Percentiles rank a stretch among this genome's conserved stretches.
Evolutionary conservation across 2,888 invertebrate genomes (phyloP).

Genomic region (Seira musarum): DNA sequence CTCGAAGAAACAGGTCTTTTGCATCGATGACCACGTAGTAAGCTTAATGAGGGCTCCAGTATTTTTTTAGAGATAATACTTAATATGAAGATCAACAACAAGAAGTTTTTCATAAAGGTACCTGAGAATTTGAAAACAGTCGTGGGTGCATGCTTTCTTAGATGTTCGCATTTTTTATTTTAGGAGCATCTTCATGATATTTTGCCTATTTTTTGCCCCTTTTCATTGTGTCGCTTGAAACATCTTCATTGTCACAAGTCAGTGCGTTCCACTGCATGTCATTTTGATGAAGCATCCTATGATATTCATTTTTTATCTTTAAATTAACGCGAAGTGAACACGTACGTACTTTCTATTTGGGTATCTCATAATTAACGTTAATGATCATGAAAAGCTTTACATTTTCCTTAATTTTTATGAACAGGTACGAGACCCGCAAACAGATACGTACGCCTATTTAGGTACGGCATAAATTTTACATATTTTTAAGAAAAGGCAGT

Average conservation of each 20-base stretch:
- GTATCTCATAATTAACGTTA: neutral
- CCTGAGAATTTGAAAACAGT: neutral
- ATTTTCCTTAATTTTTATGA: slow-evolving; percentile 12
- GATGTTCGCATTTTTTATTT: neutral
- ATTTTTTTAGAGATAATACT: neutral
- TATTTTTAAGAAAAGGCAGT: too few species aligned
- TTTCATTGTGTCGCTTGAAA: neutral
- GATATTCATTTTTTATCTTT: too few species aligned
- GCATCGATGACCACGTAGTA: slow-evolving; percentile 46
- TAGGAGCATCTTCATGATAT: neutral
- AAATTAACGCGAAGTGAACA: neutral
- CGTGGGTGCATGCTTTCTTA: neutral
- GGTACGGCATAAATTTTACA: too few species aligned
- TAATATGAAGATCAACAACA: too few species aligned
- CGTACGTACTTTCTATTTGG: neutral
- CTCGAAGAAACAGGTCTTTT: slow-evolving; percentile 45
- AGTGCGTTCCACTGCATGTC: neutral
- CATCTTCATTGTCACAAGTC: neutral
- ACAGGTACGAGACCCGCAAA: slow-evolving; percentile 63
- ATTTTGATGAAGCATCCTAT: too few species aligned
- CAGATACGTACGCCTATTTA: slow-evolving; percentile 64
- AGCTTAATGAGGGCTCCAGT: neutral
- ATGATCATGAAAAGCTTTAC: neutral
- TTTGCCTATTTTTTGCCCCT: neutral
- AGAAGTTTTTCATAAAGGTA: neutral